Base-by-base conservation (phyloP, 2,888 invertebrate species). In the Andrena chrysosceles region DNA sequence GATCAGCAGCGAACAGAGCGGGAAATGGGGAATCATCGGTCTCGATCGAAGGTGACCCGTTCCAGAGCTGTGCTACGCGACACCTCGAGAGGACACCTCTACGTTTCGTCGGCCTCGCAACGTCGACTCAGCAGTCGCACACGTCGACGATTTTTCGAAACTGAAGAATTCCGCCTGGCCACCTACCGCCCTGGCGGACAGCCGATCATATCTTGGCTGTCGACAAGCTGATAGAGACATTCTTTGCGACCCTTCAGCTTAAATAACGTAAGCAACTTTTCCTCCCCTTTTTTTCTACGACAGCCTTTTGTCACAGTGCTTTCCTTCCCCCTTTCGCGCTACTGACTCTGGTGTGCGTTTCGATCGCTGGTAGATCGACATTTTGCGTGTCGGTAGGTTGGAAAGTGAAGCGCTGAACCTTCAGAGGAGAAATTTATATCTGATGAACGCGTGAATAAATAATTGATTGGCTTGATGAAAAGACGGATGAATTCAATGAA, bases 91-190 rank as follows among this genome's bases (percentile, higher is more conserved):
- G 20, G 23, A 20, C 80, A 70, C 77, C 67, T 85, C 84, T 76
- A 78, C 71, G 72, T 85, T 79, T 70, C 66, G 26, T 56, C 77
- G 72, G 62, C 35, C 52, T 67, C 72, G 64, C 78, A 64, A 54
- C 49, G 87, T 64, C 81, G 80, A 87, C 56, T 87, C 87, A 87
- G 87, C 85, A 84, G 8, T 80, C 68, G 71, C 77, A 81, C 64
- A 29, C 77, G 69, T 69, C 84, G 72, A 75, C 84, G 71, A 81
- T 75, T 75, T 81, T 73, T 71, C 74, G 66, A 86, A 72, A 75
- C 68, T 69, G 69, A 63, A 54, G 59, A 70, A 75, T 77, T 83
- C 48, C 49, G 42, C 35, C 56, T 73, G 71, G 60, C 80, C 67
- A 67, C 29, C 66, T 74, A 83, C 80, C 68, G 63, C 49, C 71